These are phyloP conservation scores for Podarcis cretensis DNA, from an alignment of 2,113 vertebrate genomes.

Conservation along the genomic window DNA sequence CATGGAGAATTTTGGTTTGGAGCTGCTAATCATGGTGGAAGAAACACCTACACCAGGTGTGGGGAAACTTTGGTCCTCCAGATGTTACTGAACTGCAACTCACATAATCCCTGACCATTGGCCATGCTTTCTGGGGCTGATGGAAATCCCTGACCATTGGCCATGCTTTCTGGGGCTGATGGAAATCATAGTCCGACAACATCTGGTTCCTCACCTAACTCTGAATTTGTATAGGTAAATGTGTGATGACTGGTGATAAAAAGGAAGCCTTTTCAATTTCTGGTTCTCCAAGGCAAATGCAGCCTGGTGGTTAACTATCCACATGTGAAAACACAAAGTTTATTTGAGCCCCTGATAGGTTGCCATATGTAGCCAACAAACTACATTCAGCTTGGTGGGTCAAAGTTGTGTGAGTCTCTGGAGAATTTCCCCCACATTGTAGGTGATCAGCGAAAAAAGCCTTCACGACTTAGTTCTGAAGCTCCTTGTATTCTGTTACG, in stretches of 20 bases:
- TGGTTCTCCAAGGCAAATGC: background rate
- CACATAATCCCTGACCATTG: no score
- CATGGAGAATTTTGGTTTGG: no score
- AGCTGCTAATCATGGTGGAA: background rate
- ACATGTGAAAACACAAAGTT: background rate
- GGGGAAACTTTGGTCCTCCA: no score
- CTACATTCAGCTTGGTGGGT: background rate
- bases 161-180: no score
- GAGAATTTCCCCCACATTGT: background rate
- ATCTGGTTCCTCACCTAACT: no score
- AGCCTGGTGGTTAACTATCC: background rate
- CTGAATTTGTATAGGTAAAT: background rate
- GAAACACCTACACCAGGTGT: background rate
- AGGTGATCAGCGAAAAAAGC: background rate
- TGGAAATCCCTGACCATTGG: no score
- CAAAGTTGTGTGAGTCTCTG: background rate
- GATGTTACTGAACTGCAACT: no score
- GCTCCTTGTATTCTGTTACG: constrained; percentile 8
- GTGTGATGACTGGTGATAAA: background rate
- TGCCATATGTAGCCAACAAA: background rate
- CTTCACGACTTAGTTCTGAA: background rate
- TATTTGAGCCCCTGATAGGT: background rate
- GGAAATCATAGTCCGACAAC: no score
- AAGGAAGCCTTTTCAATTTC: background rate
- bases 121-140: no score